Percentiles rank a stretch among this genome's conserved stretches.
These are phyloP conservation scores for Hoplostethus atlanticus DNA, from an alignment of 2,797 vertebrate genomes.

Conservation along the genomic window DNA sequence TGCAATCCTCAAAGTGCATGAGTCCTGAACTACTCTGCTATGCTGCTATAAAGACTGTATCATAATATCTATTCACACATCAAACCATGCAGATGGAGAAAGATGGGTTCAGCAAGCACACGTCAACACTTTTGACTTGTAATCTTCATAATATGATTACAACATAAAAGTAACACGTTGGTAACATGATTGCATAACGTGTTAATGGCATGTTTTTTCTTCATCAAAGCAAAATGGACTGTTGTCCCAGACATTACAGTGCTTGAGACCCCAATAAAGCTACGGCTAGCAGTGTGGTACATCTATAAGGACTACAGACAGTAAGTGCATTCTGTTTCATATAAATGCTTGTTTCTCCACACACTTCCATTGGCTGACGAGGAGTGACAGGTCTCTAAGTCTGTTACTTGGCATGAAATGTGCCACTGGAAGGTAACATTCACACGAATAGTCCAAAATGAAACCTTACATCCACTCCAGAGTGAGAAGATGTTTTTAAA, in stretches of 20 bases:
- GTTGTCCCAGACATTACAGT: background rate
- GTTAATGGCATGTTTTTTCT: conserved; percentile 5
- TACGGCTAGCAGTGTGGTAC: conserved; percentile 59
- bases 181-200: conserved; percentile 14
- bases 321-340: conserved; percentile 7
- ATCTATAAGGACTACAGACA: background rate
- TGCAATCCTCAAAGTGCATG: conserved; percentile 67
- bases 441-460: background rate
- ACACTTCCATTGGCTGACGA: conserved; percentile 10
- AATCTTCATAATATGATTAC: conserved; percentile 25
- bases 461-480: conserved; percentile 3
- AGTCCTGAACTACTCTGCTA: conserved; percentile 28
- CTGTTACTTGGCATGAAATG: conserved; percentile 42
- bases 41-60: conserved; percentile 18
- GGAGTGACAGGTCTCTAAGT: conserved; percentile 20
- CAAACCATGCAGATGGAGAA: conserved; percentile 36
- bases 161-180: conserved; percentile 23
- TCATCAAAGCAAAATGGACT: background rate
- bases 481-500: background rate
- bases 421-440: background rate
- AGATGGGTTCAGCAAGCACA: conserved; percentile 29
- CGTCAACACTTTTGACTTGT: conserved; percentile 42
- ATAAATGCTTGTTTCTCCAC: conserved; percentile 13
- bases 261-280: conserved; percentile 37
- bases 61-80: conserved; percentile 52